Evolutionary conservation across 2,113 vertebrate species (phyloP).

Genomic region (Pycnonotus jocosus): DNA sequence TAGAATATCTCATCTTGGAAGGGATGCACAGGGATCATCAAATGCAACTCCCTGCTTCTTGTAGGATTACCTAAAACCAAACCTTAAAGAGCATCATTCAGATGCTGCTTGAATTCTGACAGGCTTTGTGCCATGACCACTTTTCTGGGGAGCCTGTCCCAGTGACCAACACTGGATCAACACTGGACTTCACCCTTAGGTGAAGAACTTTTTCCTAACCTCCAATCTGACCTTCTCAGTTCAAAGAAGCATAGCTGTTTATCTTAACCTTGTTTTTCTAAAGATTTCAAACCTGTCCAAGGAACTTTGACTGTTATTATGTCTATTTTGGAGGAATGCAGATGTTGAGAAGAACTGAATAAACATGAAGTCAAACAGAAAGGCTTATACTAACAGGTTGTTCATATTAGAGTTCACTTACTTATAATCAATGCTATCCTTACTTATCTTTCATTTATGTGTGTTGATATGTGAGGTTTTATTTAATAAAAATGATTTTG

Average conservation of each 20-base stretch:
- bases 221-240: not conserved
- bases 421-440: not conserved
- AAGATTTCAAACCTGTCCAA: not conserved
- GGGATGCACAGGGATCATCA: not conserved
- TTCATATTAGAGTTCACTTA: not conserved
- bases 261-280: not conserved
- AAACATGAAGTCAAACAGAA: not conserved
- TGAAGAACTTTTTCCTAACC: not conserved
- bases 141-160: not conserved
- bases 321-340: not conserved
- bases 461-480: not conserved
- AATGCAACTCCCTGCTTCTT: not conserved
- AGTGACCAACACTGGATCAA: not conserved
- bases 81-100: not conserved
- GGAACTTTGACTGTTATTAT: not conserved
- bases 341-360: not conserved
- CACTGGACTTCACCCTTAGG: not conserved
- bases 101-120: not conserved
- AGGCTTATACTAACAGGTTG: not conserved
- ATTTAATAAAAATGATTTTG: not conserved
- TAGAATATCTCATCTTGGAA: not conserved
- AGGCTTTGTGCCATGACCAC: not conserved
- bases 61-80: not conserved
- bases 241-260: not conserved
- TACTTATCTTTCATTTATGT: not conserved